Conservation (phyloP, 2,797 vertebrate genomes). For the Neostethus bicornis region DNA sequence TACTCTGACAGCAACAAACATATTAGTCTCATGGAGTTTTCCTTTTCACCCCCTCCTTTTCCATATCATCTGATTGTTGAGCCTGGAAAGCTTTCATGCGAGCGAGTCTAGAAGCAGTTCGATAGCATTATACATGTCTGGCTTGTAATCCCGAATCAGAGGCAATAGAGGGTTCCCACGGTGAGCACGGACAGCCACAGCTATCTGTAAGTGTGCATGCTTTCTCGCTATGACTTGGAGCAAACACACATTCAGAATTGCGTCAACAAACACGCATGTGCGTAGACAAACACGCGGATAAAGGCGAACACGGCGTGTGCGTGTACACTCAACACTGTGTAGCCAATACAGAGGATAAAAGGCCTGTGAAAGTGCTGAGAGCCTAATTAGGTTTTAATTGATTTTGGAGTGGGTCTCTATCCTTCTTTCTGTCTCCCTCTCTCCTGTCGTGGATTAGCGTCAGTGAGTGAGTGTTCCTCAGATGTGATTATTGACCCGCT, state of each 20-base stretch:
- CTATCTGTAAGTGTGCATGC: slow-evolving; percentile 55
- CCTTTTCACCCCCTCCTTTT: not conserved
- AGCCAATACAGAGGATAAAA: slow-evolving; percentile 69
- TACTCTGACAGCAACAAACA: slow-evolving; percentile 7
- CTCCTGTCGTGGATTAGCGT: slow-evolving; percentile 79
- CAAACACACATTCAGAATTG: slow-evolving; percentile 49
- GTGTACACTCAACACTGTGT: slow-evolving; percentile 38
- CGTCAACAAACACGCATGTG: slow-evolving; percentile 45
- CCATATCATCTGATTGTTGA: slow-evolving; percentile 3
- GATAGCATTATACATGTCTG: slow-evolving; percentile 45
- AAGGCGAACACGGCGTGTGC: slow-evolving; percentile 23
- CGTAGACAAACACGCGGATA: slow-evolving; percentile 14
- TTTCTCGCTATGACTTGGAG: slow-evolving; percentile 54
- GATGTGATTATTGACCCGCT: slow-evolving; percentile 82
- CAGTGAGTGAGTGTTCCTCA: slow-evolving; percentile 79
- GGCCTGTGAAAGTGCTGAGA: slow-evolving; percentile 71
- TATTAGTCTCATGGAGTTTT: not conserved
- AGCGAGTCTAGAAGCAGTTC: slow-evolving; percentile 27
- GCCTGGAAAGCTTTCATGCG: slow-evolving; percentile 10
- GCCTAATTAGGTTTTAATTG: slow-evolving; percentile 85
- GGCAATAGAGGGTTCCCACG: slow-evolving; percentile 55
- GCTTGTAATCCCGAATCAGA: slow-evolving; percentile 66
- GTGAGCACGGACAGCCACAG: slow-evolving; percentile 52
- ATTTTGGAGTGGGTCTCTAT: slow-evolving; percentile 81
- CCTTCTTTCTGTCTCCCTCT: slow-evolving; percentile 44